Conservation (phyloP, 2,888 invertebrate species). For the Rhopalosiphum nymphaeae region DNA sequence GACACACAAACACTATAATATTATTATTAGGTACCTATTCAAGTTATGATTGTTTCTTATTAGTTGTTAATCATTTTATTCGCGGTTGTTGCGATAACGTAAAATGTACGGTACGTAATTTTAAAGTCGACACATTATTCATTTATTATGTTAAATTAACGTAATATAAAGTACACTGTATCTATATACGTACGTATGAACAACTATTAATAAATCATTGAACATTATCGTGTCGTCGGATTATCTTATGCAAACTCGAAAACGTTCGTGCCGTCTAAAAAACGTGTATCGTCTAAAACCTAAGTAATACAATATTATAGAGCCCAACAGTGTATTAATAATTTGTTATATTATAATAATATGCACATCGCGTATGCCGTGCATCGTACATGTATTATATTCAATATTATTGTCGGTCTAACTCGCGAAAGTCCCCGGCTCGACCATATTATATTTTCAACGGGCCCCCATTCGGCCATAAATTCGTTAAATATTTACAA, state of each 20-base stretch:
- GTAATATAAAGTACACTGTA: no score
- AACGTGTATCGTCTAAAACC: background rate
- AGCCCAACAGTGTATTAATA: background rate
- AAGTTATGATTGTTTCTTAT: no score
- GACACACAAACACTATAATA: background rate
- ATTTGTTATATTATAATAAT: background rate
- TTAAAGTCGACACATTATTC: no score
- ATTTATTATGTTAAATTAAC: no score
- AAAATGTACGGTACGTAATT: no score
- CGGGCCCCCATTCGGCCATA: background rate
- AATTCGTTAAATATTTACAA: conserved; percentile 11
- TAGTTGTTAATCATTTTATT: no score
- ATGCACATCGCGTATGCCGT: background rate
- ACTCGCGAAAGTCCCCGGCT: background rate
- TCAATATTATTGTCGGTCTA: background rate
- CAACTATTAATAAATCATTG: background rate
- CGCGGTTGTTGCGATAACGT: no score
- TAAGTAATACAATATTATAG: background rate
- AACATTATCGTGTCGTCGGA: background rate
- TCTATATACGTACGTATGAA: background rate
- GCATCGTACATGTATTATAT: background rate
- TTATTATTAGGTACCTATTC: background rate
- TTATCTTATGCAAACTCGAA: background rate
- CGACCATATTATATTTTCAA: background rate
- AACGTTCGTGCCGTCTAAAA: background rate